Percentiles rank a stretch among this genome's conserved stretches.
These are phyloP conservation scores for Periophthalmodon schlosseri DNA, from an alignment of 2,113 vertebrate species.

Conservation along the genomic window DNA sequence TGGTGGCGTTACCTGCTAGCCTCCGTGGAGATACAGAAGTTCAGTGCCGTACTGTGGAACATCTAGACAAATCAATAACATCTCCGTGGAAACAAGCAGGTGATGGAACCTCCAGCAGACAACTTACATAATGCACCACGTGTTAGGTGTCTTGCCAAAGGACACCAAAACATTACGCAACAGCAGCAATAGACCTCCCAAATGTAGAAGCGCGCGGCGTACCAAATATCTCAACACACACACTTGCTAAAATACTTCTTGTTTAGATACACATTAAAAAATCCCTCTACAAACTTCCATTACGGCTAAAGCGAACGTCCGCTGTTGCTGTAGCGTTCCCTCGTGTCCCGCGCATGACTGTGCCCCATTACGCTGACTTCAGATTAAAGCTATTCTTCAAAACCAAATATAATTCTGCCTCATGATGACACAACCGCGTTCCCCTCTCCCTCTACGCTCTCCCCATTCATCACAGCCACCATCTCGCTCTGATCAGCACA, in stretches of 20 bases:
- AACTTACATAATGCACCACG: background rate
- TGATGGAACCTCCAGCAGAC: background rate
- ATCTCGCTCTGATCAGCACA: constrained; percentile 18
- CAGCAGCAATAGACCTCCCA: too few relatives aligned
- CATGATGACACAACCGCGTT: constrained; percentile 47
- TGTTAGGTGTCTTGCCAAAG: too few relatives aligned
- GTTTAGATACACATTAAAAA: background rate
- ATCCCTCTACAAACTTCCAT: constrained; percentile 9
- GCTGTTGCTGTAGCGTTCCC: constrained; percentile 17
- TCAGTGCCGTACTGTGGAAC: too few relatives aligned
- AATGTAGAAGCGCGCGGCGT: too few relatives aligned
- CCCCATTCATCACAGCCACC: constrained; percentile 39
- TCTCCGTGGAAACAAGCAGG: too few relatives aligned
- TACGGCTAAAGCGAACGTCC: constrained; percentile 24
- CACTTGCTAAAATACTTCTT: too few relatives aligned
- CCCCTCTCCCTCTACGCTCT: constrained; percentile 26
- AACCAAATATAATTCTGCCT: constrained; percentile 50
- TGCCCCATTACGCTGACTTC: constrained; percentile 57
- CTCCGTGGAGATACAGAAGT: too few relatives aligned
- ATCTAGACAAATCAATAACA: too few relatives aligned
- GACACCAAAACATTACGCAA: too few relatives aligned
- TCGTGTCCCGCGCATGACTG: constrained; percentile 30
- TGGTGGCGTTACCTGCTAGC: too few relatives aligned
- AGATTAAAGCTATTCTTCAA: constrained; percentile 69
- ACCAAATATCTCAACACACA: too few relatives aligned